A percentile compares a stretch with the other conserved stretches of the same genome.
phyloP scores from a whole-genome alignment of 2,113 vertebrate genomes.

The Muscicapa adusta region DNA sequence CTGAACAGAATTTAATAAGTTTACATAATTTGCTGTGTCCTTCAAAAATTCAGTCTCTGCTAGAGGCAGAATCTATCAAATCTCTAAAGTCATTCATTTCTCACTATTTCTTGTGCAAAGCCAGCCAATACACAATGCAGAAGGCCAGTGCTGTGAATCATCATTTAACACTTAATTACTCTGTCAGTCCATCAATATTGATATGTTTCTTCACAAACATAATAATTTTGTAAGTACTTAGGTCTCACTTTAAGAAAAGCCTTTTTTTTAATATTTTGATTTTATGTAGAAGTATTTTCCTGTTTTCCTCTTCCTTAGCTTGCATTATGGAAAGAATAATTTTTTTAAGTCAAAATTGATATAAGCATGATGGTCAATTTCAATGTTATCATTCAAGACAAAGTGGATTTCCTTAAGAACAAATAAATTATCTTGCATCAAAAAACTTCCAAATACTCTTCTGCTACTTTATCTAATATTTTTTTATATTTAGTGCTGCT shows the following conservation, averaged over 20 bases:
- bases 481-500: not conserved
- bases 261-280: not conserved
- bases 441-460: not conserved
- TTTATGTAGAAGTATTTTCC: not conserved
- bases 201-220: not conserved
- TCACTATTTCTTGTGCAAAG: slow-evolving; percentile 9
- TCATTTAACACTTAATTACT: not conserved
- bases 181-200: not conserved
- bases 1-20: not conserved
- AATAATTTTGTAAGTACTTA: not conserved
- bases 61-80: not conserved
- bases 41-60: not conserved
- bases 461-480: not conserved
- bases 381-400: not conserved
- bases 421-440: not conserved
- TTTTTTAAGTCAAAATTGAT: not conserved
- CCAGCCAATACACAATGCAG: not conserved
- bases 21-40: not conserved
- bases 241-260: not conserved
- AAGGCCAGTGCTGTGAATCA: not conserved
- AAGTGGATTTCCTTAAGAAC: not conserved
- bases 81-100: not conserved
- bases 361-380: not conserved
- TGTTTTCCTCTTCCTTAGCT: not conserved
- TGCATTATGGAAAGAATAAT: not conserved